Evolutionary conservation across 2,797 vertebrate genomes (phyloP).

Genomic region (Loriculus beryllinus): DNA sequence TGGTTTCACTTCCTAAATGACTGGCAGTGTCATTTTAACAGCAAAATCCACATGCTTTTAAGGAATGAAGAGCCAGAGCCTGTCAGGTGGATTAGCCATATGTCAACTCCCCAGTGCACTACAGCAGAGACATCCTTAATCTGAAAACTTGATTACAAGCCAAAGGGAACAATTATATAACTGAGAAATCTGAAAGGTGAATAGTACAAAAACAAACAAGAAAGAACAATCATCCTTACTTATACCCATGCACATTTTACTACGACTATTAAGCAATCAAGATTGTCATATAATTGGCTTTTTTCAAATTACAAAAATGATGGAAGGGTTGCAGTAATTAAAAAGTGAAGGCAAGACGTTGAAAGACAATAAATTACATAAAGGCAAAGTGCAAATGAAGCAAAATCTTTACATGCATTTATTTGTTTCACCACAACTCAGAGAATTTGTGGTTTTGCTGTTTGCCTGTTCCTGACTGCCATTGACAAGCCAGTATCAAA

Average conservation of each 20-base stretch:
- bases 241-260: constrained; percentile 28
- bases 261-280: constrained; percentile 33
- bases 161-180: constrained; percentile 75
- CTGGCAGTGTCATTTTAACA: not conserved
- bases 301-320: constrained; percentile 27
- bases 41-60: not conserved
- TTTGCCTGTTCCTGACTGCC: not conserved
- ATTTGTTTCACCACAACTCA: not conserved
- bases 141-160: constrained; percentile 62
- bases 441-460: not conserved
- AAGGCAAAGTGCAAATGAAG: not conserved
- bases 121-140: constrained; percentile 58
- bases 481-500: not conserved
- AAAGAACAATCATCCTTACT: constrained; percentile 44
- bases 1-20: not conserved
- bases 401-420: not conserved
- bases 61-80: not conserved
- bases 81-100: constrained; percentile 38
- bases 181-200: constrained; percentile 62
- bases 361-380: constrained; percentile 47
- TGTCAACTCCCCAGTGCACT: constrained; percentile 11
- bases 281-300: constrained; percentile 39
- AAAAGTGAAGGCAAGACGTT: constrained; percentile 32
- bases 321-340: constrained; percentile 59
- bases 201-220: constrained; percentile 39